A percentile compares a stretch with the other conserved stretches of the same genome.
These are phyloP conservation scores for Colletes latitarsis DNA, from an alignment of 1,140 invertebrate species.

Conservation along the genomic window DNA sequence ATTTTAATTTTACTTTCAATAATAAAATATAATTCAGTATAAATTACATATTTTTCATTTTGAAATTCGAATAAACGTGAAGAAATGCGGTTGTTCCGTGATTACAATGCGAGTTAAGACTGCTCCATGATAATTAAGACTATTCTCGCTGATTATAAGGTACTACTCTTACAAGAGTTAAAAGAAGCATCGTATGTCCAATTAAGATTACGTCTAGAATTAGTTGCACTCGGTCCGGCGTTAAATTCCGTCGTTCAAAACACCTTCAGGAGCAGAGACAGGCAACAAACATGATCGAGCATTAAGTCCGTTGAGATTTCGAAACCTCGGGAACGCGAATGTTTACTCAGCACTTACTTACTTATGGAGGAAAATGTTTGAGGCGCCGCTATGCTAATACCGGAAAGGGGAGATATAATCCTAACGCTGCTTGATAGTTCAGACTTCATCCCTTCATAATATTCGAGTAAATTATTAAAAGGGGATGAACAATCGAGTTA, in stretches of 20 bases:
- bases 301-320: neutral
- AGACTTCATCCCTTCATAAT: neutral
- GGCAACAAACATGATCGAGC: slow-evolving; percentile 9
- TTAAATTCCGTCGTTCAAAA: neutral
- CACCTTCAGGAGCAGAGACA: neutral
- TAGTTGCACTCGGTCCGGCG: neutral
- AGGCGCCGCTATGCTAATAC: slow-evolving; percentile 11
- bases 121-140: too few relatives aligned
- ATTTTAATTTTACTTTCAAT: too few relatives aligned
- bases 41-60: too few relatives aligned
- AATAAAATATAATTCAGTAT: too few relatives aligned
- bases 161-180: too few relatives aligned
- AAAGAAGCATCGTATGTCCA: too few relatives aligned
- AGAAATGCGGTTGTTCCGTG: too few relatives aligned
- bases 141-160: too few relatives aligned
- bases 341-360: slow-evolving; percentile 19
- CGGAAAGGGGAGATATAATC: slow-evolving; percentile 13
- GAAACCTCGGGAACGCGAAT: neutral
- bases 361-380: slow-evolving; percentile 14
- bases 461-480: neutral
- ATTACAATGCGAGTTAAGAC: too few relatives aligned
- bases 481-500: neutral
- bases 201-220: too few relatives aligned
- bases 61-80: too few relatives aligned
- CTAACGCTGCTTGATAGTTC: slow-evolving; percentile 1